phyloP scores from a whole-genome alignment of 1,140 invertebrate genomes.

The Solenopsis invicta region DNA sequence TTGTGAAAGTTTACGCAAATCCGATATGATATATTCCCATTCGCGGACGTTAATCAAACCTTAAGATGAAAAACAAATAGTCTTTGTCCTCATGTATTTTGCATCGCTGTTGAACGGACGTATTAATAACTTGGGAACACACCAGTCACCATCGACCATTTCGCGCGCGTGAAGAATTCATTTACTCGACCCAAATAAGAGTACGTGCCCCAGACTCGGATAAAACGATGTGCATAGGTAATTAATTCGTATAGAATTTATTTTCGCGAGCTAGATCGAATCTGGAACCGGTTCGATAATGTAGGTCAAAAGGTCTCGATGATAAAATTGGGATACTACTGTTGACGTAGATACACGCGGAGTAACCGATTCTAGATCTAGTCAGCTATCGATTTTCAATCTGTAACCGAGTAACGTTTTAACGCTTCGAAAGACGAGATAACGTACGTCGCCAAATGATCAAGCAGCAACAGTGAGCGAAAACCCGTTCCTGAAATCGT shows the following conservation, averaged over 20 bases:
- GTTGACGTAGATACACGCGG: constrained; percentile 17
- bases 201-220: constrained; percentile 46
- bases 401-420: constrained; percentile 44
- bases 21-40: constrained; percentile 27
- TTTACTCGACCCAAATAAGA: constrained; percentile 59
- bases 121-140: constrained; percentile 51
- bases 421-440: constrained; percentile 55
- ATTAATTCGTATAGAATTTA: constrained; percentile 53
- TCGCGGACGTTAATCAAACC: constrained; percentile 48
- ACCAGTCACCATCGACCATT: neutral
- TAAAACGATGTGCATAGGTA: constrained; percentile 47
- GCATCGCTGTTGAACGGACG: constrained; percentile 11
- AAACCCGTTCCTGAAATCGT: constrained; percentile 49
- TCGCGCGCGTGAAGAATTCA: constrained; percentile 55
- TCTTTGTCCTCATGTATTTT: constrained; percentile 53
- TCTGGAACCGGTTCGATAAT: constrained; percentile 34
- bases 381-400: constrained; percentile 52
- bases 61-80: constrained; percentile 65
- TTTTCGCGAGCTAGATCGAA: constrained; percentile 34
- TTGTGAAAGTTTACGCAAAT: constrained; percentile 37
- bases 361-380: constrained; percentile 42
- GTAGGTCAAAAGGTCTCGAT: constrained; percentile 61
- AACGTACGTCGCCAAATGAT: constrained; percentile 55
- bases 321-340: constrained; percentile 58
- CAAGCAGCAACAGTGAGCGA: constrained; percentile 21